Base-by-base conservation (phyloP, 2,797 vertebrate genomes). In the Pyrrhura leucotis region DNA sequence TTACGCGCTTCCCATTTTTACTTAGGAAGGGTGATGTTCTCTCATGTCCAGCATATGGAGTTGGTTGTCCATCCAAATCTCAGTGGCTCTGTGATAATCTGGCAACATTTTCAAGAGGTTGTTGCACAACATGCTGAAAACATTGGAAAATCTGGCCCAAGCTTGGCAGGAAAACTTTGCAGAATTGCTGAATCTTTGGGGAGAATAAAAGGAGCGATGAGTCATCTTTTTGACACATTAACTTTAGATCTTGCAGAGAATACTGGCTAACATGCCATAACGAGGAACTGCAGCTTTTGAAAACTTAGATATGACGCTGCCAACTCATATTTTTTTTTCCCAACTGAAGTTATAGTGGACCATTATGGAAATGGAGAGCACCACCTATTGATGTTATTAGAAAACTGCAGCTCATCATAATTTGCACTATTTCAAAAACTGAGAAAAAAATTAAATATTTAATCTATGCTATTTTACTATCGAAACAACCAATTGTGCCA, bases 141-240 rank as follows among this genome's bases (percentile, higher is more conserved):
- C 35, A n/a, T 33, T 53, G 58, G 61, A 71, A 88, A 81, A 85
- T 65, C 40, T 47, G 40, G 6, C 40, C 22, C n/a, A 50, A n/a
- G 37, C 78, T 40, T 85, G 54, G 80, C 88, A 50, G 59, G 87
- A 94, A 85, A 90, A 42, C 83, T 96, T 97, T 92, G 95, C 96
- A 95, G 89, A 93, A 83, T 86, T 31, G 6, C 61, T 63, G 90
- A 95, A 81, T 76, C 51, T 71, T 87, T 35, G 45, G 50, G 65
- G 58, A 89, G 50, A 72, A 66, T 68, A 40, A 79, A 87, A 82
- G 45, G 19, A 45, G 12, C 5, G 31, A 10, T 50, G 53, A 75
- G 33, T 22, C 29, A 61, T 33, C 65, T 22, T 86, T 69, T 54
- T 59, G 7, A 31, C 31, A 59, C 10, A 7, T 51, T 63, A 48